Conservation (phyloP, 2,888 invertebrate genomes). For the Mamestra brassicae region DNA sequence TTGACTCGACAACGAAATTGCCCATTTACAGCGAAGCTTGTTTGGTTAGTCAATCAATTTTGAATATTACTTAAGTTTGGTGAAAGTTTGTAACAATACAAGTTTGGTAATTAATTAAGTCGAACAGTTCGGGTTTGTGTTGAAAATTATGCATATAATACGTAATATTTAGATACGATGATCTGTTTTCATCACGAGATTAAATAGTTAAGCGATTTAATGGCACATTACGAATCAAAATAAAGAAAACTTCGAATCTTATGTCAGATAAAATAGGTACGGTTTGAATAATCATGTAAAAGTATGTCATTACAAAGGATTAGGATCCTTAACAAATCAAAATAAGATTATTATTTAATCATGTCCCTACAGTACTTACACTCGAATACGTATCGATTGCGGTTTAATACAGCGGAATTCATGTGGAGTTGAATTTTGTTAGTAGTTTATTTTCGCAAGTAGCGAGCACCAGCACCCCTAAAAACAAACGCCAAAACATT, state of each 20-base stretch:
- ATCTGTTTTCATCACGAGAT: too few species aligned
- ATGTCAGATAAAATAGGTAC: too few species aligned
- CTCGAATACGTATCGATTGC: slow-evolving; percentile 13
- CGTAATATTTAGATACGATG: background rate
- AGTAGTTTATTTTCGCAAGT: background rate
- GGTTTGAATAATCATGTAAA: too few species aligned
- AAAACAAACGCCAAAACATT: slow-evolving; percentile 46
- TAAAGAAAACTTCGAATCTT: too few species aligned
- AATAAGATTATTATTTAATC: too few species aligned
- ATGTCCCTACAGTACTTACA: background rate
- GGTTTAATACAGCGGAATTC: slow-evolving; percentile 3
- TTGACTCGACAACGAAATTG: slow-evolving; percentile 59
- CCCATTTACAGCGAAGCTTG: slow-evolving; percentile 41
- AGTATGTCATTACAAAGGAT: too few species aligned
- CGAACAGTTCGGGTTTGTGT: slow-evolving; percentile 45
- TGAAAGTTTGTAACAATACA: slow-evolving; percentile 47
- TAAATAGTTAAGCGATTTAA: too few species aligned
- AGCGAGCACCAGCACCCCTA: slow-evolving; percentile 11
- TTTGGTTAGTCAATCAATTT: slow-evolving; percentile 59
- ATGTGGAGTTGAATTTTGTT: background rate
- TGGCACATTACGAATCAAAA: too few species aligned
- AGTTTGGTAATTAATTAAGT: slow-evolving; percentile 55
- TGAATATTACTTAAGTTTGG: slow-evolving; percentile 57
- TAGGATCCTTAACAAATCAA: too few species aligned
- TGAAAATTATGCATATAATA: slow-evolving; percentile 12